A percentile compares a stretch with the other conserved stretches of the same genome.
Conservation (phyloP, 2,888 invertebrate species). For the Serripes groenlandicus region DNA sequence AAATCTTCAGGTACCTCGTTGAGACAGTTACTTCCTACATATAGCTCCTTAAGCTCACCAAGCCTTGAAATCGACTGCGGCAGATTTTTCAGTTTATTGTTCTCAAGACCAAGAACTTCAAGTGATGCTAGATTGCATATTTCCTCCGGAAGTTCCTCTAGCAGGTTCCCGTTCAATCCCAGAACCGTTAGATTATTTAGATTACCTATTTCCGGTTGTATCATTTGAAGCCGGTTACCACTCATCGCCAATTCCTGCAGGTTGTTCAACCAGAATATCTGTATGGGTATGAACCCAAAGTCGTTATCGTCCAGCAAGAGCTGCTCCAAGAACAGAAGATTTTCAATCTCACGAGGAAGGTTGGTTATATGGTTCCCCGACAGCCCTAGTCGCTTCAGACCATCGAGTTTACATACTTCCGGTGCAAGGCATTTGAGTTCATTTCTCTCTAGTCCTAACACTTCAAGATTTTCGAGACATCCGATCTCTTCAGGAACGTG, state of each 20-base stretch:
- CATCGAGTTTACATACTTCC: conserved; percentile 80
- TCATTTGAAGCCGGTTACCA: conserved; percentile 77
- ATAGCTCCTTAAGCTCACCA: conserved; percentile 79
- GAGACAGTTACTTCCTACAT: conserved; percentile 80
- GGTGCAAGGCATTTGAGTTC: conserved; percentile 79
- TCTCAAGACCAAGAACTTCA: conserved; percentile 80
- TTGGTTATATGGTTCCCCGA: conserved; percentile 83
- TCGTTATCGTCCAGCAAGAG: conserved; percentile 83
- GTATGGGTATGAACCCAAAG: conserved; percentile 83
- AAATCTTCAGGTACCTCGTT: conserved; percentile 80
- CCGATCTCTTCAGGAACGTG: conserved; percentile 77
- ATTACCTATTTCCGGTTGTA: conserved; percentile 78
- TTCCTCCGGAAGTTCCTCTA: conserved; percentile 79
- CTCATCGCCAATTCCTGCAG: conserved; percentile 82
- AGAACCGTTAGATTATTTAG: conserved; percentile 78
- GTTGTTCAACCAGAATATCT: conserved; percentile 80
- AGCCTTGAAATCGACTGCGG: conserved; percentile 80
- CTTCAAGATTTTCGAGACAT: conserved; percentile 75
- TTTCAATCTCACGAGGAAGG: conserved; percentile 82
- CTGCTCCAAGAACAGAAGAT: conserved; percentile 77
- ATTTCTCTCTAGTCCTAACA: conserved; percentile 82
- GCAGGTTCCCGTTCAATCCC: conserved; percentile 80
- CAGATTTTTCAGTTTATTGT: conserved; percentile 77
- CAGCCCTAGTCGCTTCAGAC: conserved; percentile 77
- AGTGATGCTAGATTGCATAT: conserved; percentile 73